Base-by-base conservation (phyloP, 1,140 invertebrate species). In the Drosophila simulans region DNA sequence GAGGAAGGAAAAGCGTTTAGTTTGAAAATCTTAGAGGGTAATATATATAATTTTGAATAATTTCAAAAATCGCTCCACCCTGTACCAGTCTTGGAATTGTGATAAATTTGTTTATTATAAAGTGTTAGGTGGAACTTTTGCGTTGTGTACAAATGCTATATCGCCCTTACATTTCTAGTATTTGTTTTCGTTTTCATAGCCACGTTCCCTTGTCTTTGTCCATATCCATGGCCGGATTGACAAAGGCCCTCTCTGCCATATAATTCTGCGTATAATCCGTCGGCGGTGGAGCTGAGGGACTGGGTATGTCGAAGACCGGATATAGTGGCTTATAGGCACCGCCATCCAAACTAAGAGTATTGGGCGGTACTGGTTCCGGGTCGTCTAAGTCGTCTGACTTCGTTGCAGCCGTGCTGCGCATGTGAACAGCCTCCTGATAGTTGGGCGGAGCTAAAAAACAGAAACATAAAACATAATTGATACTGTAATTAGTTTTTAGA, bases 291-390 rank as follows among this genome's bases (percentile, higher is more conserved):
- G 70, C 71, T 25, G 77, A 76, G 4, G 89, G 88, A 31, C 72
- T 91, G 5, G 84, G 81, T 51, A 91, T 81, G 72, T 91, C 55
- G 40, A 91, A 91, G 8, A 91, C 83, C 2, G 90, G 90, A 70
- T 91, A 91, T 1, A 80, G 60, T 5, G 90, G 90, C 13, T 68
- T 51, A 53, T 90, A 91, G 7, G 37, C 65, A 22, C 52, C 68
- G 17, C 68, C 84, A 56, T 91, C 80, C 55, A 90, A 43, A 20
- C 62, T 73, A 2, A 79, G 27, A 5, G 71, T 85, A n/a, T 76
- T 82, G 15, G 71, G 43, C 8, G 45, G 57, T 4, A 62, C 62
- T 22, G 48, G 51, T 5, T 57, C 55, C 10, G 64, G 64, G 3
- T 80, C 59, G 5, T 60, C 53, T 27, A 25, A 31, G 7, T 77